Base-by-base conservation (phyloP, 2,888 invertebrate species). In the Andrena fulva region DNA sequence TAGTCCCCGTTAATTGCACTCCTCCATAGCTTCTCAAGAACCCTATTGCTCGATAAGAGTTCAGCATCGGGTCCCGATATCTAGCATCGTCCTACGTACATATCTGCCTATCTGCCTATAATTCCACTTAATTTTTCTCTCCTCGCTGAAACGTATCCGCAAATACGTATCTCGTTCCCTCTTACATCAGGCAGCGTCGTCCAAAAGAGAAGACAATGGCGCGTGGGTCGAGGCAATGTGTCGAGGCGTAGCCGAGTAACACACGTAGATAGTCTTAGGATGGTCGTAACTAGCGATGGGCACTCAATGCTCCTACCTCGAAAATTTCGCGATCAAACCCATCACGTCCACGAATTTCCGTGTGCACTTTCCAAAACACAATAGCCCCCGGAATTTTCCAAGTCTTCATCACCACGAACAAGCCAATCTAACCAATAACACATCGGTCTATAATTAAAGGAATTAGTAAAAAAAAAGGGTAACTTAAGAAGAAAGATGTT, bases 191-290 rank as follows among this genome's bases (percentile, higher is more conserved):
- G 77, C 84, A 76, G 69, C 85, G 78, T 83, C 87, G 80, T 85
- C 84, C 86, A 81, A 86, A 81, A 89, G 88, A 90, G 91, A 92
- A 93, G 93, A 91, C 94, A 93, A 92, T 93, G 91, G 91, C 92
- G 94, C 93, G 94, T 94, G 93, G 94, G 93, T 92, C 91, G 91
- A 89, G 89, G 81, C 89, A 77, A 86, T 91, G 92, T 90, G 92
- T 92, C 92, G 91, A 87, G 86, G 90, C 89, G 90, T 86, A 88
- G 80, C 80, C 89, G 89, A 79, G 76, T 76, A 42, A 89, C 87
- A 89, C 87, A 89, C 87, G 87, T 56, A 69, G 42, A 69, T 86
- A 87, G 85, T 86, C 86, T 71, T 83, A 72, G 79, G 79, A 76
- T 83, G 83, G 63, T 79, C 75, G 82, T 78, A 85, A 80, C 80